Conservation (phyloP, 2,113 vertebrate species). For the Macquaria australasica region DNA sequence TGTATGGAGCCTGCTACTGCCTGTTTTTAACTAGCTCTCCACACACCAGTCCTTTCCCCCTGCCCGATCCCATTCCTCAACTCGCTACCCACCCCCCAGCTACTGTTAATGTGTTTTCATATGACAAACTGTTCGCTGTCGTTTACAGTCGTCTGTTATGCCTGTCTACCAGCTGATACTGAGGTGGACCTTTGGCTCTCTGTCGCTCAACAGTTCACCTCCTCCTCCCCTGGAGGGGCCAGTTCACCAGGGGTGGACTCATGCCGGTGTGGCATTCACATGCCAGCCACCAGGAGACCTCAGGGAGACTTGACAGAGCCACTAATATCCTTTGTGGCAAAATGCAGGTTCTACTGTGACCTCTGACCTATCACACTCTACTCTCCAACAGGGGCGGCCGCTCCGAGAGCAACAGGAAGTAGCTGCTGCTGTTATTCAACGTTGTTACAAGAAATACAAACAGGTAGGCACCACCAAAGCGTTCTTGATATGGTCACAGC, state of each 20-base stretch:
- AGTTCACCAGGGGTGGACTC: constrained; percentile 47
- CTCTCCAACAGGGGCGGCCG: constrained; percentile 90
- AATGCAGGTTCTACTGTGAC: constrained; percentile 58
- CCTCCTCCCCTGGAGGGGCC: constrained; percentile 43
- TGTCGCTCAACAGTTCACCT: constrained; percentile 45
- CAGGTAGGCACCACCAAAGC: constrained; percentile 87
- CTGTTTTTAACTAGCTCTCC: constrained; percentile 68
- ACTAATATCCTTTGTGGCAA: constrained; percentile 61
- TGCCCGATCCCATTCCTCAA: constrained; percentile 61
- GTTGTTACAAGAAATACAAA: constrained; percentile 99
- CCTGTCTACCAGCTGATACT: constrained; percentile 69
- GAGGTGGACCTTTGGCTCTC: constrained; percentile 54
- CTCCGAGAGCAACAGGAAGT: constrained; percentile 97
- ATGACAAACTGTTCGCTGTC: constrained; percentile 77
- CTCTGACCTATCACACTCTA: constrained; percentile 74
- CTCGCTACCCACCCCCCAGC: constrained; percentile 43
- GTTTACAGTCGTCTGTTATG: constrained; percentile 74
- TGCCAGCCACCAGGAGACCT: constrained; percentile 50
- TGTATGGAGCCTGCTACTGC: constrained; percentile 77
- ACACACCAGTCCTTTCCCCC: constrained; percentile 45
- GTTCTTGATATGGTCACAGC: background rate
- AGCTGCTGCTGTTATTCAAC: constrained; percentile 97
- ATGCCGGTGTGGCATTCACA: constrained; percentile 52
- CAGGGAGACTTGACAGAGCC: constrained; percentile 58
- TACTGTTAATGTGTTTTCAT: constrained; percentile 74